Evolutionary conservation across 2,888 invertebrate species (phyloP), one percentile per base, ranked within the genome.

Genomic region (Melanchra persicariae): DNA sequence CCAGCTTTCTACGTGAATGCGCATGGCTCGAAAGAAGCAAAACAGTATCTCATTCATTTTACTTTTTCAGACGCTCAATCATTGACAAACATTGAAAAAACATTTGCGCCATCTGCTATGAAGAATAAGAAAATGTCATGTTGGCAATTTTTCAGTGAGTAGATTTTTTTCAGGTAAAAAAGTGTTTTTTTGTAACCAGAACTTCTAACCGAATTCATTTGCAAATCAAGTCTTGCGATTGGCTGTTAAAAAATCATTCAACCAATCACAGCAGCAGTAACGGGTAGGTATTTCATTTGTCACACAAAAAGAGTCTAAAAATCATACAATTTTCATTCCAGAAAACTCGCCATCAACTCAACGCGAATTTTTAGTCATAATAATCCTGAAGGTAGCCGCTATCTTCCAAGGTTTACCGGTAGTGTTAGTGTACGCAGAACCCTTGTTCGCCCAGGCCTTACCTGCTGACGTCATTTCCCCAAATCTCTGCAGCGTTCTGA

Each of bases 401-500:
- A 87, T 92, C 10, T 92, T 92, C 81, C 93, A 94, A 90, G 94
- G 94, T 0, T 61, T 93, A 0, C 87, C 93, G 0, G 90, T 89
- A 0, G 79, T 94, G 6, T 91, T 92, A 77, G 93, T 94, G 26
- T 94, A 93, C 71, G 93, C 94, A 0, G 90, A 89, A 22, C 93
- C 93, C 0, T 66, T 95, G 49, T 94, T 94, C 69, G 74, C 81
- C 0, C 87, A 91, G 47, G 92, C 92, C 0, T 84, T 93, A 0
- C 93, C 94, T 0, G 85, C 68, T 60, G 89, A 93, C 80, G 62
- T 66, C 37, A 79, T 77, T 12, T 80, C 88, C 0, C 47, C 89
- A 0, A 87, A 85, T 0, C 22, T 85, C 0, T 85, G 85, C 67
- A 85, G 86, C 26, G 75, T 90, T 7, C 15, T 87, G 15, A 75